Percentiles rank a stretch among this genome's conserved stretches.
phyloP scores from a whole-genome alignment of 1,140 invertebrate genomes.

The Cyphomyrmex costatus region DNA sequence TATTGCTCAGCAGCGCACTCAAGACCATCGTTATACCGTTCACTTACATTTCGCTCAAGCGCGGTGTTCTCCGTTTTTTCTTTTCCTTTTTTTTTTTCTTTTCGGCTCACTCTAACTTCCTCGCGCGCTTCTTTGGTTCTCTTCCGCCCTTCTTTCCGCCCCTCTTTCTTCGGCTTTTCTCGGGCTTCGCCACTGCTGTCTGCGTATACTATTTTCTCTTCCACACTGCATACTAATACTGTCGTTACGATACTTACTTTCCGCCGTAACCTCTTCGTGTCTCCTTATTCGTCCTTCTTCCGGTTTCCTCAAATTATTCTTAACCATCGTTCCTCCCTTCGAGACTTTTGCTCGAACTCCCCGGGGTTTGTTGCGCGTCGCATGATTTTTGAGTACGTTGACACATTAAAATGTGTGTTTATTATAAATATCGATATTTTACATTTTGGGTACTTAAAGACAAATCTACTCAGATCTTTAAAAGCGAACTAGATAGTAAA shows the following conservation, averaged over 20 bases:
- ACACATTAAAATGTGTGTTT: too few species aligned
- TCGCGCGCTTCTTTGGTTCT: constrained; percentile 56
- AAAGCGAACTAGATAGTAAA: not conserved
- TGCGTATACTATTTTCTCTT: constrained; percentile 54
- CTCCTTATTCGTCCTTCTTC: not conserved
- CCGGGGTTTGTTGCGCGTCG: constrained; percentile 14
- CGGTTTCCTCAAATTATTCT: not conserved
- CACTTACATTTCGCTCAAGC: constrained; percentile 61
- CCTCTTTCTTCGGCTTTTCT: constrained; percentile 36
- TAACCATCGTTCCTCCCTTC: too few species aligned
- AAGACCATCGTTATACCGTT: constrained; percentile 70
- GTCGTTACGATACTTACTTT: constrained; percentile 52
- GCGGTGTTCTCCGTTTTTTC: constrained; percentile 55
- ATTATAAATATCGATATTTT: constrained; percentile 12
- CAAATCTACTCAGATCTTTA: not conserved
- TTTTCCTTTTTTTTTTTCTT: constrained; percentile 56
- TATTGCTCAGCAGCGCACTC: constrained; percentile 7
- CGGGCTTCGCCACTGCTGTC: constrained; percentile 35
- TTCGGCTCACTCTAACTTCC: constrained; percentile 47
- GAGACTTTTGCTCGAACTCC: constrained; percentile 1
- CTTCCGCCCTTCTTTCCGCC: constrained; percentile 33
- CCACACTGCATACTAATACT: constrained; percentile 54
- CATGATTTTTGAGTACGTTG: constrained; percentile 23
- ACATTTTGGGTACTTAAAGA: not conserved
- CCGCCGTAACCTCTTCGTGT: not conserved